phyloP scores from a whole-genome alignment of 2,888 invertebrate genomes.

The Lithophane leautieri region DNA sequence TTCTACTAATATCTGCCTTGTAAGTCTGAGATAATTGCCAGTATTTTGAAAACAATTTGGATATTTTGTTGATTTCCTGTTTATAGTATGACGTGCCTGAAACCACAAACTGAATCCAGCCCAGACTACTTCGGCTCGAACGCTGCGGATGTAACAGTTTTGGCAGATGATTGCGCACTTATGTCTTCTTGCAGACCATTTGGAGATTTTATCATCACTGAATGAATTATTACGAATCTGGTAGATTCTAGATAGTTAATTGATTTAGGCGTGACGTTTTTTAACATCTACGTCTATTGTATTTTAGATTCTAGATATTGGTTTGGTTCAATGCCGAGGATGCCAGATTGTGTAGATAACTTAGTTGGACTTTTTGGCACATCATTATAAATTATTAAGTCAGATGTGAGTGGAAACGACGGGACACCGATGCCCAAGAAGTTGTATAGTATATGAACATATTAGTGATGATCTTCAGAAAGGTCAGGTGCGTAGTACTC shows the following conservation, averaged over 20 bases:
- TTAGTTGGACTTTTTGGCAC: not conserved
- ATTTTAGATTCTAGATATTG: slow-evolving; percentile 14
- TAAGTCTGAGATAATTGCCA: not conserved
- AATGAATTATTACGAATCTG: slow-evolving; percentile 31
- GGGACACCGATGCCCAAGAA: no score
- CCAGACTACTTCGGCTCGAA: slow-evolving; percentile 26
- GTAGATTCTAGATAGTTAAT: slow-evolving; percentile 25
- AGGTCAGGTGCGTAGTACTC: no score
- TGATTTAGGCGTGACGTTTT: no score
- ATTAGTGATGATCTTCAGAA: no score
- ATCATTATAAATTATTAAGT: not conserved
- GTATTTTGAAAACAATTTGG: not conserved
- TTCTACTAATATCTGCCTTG: no score
- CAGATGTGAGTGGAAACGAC: no score
- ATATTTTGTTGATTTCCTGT: not conserved
- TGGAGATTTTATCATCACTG: slow-evolving; percentile 47
- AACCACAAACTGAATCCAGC: slow-evolving; percentile 41
- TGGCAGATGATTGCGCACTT: slow-evolving; percentile 57
- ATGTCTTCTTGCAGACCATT: slow-evolving; percentile 44
- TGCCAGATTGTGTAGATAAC: not conserved
- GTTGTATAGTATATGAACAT: no score
- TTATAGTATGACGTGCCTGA: not conserved
- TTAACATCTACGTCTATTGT: no score
- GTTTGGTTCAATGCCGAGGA: slow-evolving; percentile 2
- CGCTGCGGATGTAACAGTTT: slow-evolving; percentile 57